phyloP scores from a whole-genome alignment of 2,797 vertebrate genomes.

The Sebastes matsubarae region DNA sequence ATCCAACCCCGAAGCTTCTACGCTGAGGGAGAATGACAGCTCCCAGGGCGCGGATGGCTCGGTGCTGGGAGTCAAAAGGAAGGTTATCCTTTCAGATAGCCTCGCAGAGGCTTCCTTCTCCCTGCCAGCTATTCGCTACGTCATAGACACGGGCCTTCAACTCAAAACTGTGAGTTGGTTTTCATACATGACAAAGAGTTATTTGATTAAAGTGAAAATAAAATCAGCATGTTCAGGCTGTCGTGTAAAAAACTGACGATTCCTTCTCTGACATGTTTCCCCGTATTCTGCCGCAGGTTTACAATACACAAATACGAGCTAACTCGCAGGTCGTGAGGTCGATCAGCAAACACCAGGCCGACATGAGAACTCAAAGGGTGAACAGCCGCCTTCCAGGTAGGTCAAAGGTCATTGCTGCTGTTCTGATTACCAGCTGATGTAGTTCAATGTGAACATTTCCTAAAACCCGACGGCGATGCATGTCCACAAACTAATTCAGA shows the following conservation, averaged over 20 bases:
- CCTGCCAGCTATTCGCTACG: constrained; percentile 82
- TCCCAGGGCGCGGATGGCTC: neutral
- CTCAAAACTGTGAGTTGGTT: constrained; percentile 87
- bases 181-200: neutral
- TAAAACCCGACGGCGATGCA: neutral
- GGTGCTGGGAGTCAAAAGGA: constrained; percentile 62
- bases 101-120: constrained; percentile 93
- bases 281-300: constrained; percentile 80
- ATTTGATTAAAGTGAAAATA: neutral
- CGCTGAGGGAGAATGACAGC: neutral
- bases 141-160: constrained; percentile 91
- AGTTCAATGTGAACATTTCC: neutral
- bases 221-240: neutral
- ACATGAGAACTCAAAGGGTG: constrained; percentile 85
- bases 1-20: constrained; percentile 26
- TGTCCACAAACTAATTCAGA: neutral
- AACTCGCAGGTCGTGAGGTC: constrained; percentile 89
- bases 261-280: neutral
- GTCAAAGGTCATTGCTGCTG: constrained; percentile 28
- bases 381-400: constrained; percentile 85
- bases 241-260: neutral
- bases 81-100: constrained; percentile 85
- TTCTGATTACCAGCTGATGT: neutral
- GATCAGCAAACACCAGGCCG: constrained; percentile 91
- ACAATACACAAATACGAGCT: constrained; percentile 92